Evolutionary conservation across 2,888 invertebrate genomes (phyloP), one percentile per base, ranked within the genome.

Genomic region (Zhuqinia jingwanae): DNA sequence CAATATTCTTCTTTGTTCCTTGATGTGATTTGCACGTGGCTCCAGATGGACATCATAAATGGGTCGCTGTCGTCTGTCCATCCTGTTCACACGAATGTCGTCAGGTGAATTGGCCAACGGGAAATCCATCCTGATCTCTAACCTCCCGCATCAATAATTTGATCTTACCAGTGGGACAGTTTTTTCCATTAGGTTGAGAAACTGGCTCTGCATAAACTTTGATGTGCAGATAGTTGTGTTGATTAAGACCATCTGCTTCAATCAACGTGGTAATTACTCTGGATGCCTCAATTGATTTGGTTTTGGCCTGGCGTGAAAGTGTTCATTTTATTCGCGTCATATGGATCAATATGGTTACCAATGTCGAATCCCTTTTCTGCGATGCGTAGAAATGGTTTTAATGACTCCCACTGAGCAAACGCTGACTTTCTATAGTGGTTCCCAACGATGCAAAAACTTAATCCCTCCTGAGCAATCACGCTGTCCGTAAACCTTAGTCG

Each of bases 161-260:
- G 13, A 87, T 87, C 53, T 50, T 82, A 8, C 86, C 86, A 0
- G 68, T 77, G 0, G 86, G 81, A 47, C 86, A 87, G 27, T 70
- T 87, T 17, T 25, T 73, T 2, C 25, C 53, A 11, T 2, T 2
- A 5, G 68, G 70, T 1, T 60, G 45, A 2, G n/a, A 5, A 0
- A 82, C 22, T 2, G 45, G 13, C 1, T 80, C 80, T 0, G 73
- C 30, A 22, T 53, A 42, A 8, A 87, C 87, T 25, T 68, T 82
- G 22, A 87, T 87, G 42, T 82, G 87, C 22, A 87, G 78, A 70
- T 82, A 87, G 42, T 87, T 87, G 2, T 87, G 77, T 5, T 82
- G 60, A 10, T 25, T 15, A 8, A 30, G n/a, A 22, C 70, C 77
- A 22, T 82, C 68, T 5, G 77, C 77, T 2, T 70, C n/a, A 45